Percentiles rank a stretch among this genome's conserved stretches.
Evolutionary conservation across 2,113 vertebrate species (phyloP).

Genomic region (Pelecanus crispus): DNA sequence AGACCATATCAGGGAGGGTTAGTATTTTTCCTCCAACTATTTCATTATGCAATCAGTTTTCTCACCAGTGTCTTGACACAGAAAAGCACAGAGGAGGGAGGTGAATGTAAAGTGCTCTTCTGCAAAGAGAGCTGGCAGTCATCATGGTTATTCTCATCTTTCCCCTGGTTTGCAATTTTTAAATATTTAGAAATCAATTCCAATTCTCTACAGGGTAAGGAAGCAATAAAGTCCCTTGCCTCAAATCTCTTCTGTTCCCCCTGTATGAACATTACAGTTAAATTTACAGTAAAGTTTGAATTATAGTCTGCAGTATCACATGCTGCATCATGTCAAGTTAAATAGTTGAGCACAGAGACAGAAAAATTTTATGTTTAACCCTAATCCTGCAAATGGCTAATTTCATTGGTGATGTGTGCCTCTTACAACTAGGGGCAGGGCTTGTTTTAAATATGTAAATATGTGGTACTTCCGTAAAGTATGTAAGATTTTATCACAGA

Average conservation of each 20-base stretch:
- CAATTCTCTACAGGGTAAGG: not conserved
- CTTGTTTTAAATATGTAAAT: not conserved
- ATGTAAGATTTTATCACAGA: not conserved
- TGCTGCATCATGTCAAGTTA: not conserved
- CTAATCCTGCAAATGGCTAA: not conserved
- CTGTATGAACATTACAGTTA: not conserved
- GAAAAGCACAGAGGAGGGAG: not conserved
- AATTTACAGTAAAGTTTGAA: not conserved
- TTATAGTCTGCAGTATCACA: not conserved
- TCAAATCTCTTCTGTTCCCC: not conserved
- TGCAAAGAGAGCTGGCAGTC: not conserved
- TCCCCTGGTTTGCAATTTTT: not conserved
- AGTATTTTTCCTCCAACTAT: slow-evolving; percentile 43
- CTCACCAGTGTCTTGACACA: not conserved
- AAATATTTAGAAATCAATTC: not conserved
- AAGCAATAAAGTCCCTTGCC: not conserved
- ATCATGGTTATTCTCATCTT: not conserved
- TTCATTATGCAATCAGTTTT: not conserved
- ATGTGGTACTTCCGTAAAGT: not conserved
- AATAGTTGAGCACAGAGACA: not conserved
- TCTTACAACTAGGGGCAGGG: not conserved
- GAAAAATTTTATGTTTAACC: not conserved
- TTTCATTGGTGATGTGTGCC: not conserved
- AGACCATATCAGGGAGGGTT: slow-evolving; percentile 96
- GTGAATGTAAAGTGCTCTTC: not conserved